Conservation (phyloP, 2,888 invertebrate species). For the Anthrax anthrax region DNA sequence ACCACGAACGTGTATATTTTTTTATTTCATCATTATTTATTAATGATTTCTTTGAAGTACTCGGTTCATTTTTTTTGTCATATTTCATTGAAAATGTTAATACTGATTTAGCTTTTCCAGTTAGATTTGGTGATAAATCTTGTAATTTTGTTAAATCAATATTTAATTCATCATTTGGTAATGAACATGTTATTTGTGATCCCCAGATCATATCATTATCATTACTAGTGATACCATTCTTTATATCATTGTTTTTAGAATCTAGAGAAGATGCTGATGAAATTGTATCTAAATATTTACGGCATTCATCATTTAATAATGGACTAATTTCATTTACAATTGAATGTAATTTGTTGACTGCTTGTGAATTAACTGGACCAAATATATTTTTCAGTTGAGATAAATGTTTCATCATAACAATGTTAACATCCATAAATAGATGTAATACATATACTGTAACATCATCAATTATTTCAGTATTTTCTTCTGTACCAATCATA, state of each 20-base stretch:
- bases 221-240: neutral
- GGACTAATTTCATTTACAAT: constrained; percentile 39
- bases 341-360: constrained; percentile 43
- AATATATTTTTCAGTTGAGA: constrained; percentile 44
- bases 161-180: constrained; percentile 4
- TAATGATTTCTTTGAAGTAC: neutral
- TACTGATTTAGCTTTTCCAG: constrained; percentile 18
- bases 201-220: constrained; percentile 8
- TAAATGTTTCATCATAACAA: constrained; percentile 43
- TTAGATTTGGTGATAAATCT: constrained; percentile 11
- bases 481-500: constrained; percentile 40
- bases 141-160: constrained; percentile 4
- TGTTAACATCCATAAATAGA: constrained; percentile 42
- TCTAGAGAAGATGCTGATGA: neutral
- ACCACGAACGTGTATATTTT: constrained; percentile 35
- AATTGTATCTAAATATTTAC: constrained; percentile 35
- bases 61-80: constrained; percentile 14
- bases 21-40: neutral
- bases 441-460: constrained; percentile 44
- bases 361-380: constrained; percentile 40
- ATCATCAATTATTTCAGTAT: constrained; percentile 46
- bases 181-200: constrained; percentile 9
- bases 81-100: constrained; percentile 20
- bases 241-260: neutral
- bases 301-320: constrained; percentile 37